These are phyloP conservation scores for Glareola pratincola DNA, from an alignment of 2,113 vertebrate species.

Conservation along the genomic window DNA sequence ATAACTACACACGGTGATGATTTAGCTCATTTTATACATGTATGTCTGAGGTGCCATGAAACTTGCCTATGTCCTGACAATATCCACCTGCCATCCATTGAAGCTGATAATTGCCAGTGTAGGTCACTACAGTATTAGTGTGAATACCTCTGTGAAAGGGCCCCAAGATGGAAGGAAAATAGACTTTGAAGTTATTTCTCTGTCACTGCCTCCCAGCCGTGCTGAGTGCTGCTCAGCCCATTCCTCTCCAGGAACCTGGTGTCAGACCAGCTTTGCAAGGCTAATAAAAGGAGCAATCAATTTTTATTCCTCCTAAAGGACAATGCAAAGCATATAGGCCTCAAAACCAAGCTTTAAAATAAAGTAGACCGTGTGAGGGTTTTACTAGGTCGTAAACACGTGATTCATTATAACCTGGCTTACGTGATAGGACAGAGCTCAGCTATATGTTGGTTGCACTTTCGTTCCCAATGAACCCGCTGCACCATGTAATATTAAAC, in stretches of 20 bases:
- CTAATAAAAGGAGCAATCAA: slow-evolving; percentile 19
- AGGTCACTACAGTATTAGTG: neutral
- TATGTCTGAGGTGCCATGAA: neutral
- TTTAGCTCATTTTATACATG: neutral
- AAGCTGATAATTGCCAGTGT: neutral
- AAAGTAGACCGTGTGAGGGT: neutral
- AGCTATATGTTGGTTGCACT: neutral
- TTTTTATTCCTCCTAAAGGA: slow-evolving; percentile 26
- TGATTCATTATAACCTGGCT: neutral
- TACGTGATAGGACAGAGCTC: neutral
- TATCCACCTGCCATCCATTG: neutral
- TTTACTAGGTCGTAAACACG: slow-evolving; percentile 7
- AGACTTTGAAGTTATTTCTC: neutral
- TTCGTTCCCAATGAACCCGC: neutral
- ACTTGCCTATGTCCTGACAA: neutral
- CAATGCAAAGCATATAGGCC: neutral
- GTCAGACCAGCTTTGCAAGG: neutral
- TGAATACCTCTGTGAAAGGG: neutral
- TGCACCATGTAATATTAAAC: neutral
- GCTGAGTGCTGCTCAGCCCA: neutral
- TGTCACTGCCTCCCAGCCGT: fast-evolving
- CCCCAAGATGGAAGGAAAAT: neutral
- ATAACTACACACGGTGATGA: neutral
- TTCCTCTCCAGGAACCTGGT: neutral
- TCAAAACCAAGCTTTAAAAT: slow-evolving; percentile 10